Evolutionary conservation across 2,888 invertebrate genomes (phyloP).

Genomic region (Temnothorax unifasciatus): DNA sequence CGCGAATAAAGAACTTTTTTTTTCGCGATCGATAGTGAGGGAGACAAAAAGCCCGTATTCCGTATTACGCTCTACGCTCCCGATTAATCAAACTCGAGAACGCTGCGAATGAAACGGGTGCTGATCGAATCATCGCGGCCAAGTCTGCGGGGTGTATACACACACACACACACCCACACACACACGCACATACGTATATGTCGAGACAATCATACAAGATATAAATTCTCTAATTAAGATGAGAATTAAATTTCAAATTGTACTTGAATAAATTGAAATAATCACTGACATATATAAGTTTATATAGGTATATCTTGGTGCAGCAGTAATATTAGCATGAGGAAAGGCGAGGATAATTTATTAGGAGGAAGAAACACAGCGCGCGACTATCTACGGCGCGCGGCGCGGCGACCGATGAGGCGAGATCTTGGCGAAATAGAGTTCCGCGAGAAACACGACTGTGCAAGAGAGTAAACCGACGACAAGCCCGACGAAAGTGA

Average conservation of each 20-base stretch:
- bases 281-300: too few species aligned
- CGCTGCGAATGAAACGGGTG: constrained; percentile 22
- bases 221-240: neutral
- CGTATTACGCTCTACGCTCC: neutral
- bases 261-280: too few species aligned
- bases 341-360: neutral
- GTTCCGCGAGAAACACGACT: constrained; percentile 71
- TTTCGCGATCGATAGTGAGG: constrained; percentile 5
- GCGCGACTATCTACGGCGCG: neutral
- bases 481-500: constrained; percentile 71
- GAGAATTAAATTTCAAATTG: too few species aligned
- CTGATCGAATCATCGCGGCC: constrained; percentile 11
- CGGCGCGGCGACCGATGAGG: neutral
- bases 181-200: neutral
- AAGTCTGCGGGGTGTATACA: neutral
- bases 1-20: neutral
- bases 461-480: constrained; percentile 63
- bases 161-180: too few species aligned
- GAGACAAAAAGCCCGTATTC: neutral
- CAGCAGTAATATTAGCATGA: neutral
- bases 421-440: constrained; percentile 55
- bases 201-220: neutral
- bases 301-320: neutral
- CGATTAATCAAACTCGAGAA: constrained; percentile 32
- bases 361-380: neutral